Evolutionary conservation across 2,888 invertebrate species (phyloP).

Genomic region (Amblyteles armatorius): DNA sequence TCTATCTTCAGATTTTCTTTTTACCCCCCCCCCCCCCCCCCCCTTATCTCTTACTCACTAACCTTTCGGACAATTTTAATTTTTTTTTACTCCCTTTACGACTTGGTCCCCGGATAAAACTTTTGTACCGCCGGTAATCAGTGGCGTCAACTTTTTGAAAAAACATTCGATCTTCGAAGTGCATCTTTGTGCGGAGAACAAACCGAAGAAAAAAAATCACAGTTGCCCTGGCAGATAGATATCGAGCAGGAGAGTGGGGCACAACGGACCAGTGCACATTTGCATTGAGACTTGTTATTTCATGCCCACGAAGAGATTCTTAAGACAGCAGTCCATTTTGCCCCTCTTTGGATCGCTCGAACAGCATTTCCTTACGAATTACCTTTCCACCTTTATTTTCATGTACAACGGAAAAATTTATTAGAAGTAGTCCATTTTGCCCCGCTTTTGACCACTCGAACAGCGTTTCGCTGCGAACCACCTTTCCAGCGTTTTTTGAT

Average conservation of each 20-base stretch:
- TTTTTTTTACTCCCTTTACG: constrained; percentile 52
- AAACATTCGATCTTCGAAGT: neutral
- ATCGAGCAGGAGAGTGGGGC: neutral
- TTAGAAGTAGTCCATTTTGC: no score
- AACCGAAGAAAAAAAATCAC: neutral
- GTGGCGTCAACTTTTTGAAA: neutral
- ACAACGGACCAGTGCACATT: no score
- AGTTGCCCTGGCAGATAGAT: neutral
- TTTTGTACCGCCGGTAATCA: constrained; percentile 32
- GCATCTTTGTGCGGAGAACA: neutral
- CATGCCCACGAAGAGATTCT: no score
- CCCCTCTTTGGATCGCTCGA: no score
- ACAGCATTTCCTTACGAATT: neutral
- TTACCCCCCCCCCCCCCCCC: constrained; percentile 24
- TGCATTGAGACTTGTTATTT: no score
- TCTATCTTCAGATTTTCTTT: constrained; percentile 61
- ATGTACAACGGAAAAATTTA: neutral
- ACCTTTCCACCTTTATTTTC: neutral
- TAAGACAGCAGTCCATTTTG: no score
- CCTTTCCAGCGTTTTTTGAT: no score
- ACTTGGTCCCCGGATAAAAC: constrained; percentile 53
- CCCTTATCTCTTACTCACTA: constrained; percentile 12
- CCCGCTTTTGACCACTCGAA: no score
- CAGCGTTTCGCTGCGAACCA: no score
- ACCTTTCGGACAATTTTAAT: neutral